Percentiles rank a stretch among this genome's conserved stretches.
These are phyloP conservation scores for Drosophila ironensis DNA, from an alignment of 1,140 invertebrate species.

Conservation along the genomic window DNA sequence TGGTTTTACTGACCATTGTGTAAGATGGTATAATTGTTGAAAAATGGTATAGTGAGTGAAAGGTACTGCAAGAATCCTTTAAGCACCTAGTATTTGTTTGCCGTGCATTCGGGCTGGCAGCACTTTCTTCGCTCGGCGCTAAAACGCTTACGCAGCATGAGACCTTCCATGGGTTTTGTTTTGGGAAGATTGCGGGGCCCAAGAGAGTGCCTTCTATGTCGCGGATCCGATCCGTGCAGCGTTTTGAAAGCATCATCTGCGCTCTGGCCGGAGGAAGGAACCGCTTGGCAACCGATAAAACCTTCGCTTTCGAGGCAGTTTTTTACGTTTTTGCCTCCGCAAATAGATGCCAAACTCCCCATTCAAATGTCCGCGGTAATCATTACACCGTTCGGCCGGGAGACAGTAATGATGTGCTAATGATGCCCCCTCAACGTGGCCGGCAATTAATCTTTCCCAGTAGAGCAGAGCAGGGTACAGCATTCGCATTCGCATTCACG, in stretches of 20 bases:
- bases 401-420: slow-evolving; percentile 73
- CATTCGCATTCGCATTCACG: slow-evolving; percentile 20
- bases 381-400: slow-evolving; percentile 31
- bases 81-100: not conserved
- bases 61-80: too few relatives aligned
- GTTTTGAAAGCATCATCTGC: slow-evolving; percentile 26
- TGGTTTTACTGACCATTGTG: too few relatives aligned
- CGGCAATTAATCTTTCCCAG: slow-evolving; percentile 67
- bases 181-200: slow-evolving; percentile 10
- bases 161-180: slow-evolving; percentile 46
- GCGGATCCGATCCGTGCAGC: slow-evolving; percentile 28
- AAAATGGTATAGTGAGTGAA: too few relatives aligned
- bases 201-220: slow-evolving; percentile 14
- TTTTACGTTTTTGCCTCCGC: not conserved
- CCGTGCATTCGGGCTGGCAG: slow-evolving; percentile 22
- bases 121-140: slow-evolving; percentile 57
- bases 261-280: slow-evolving; percentile 13
- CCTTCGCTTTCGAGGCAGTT: slow-evolving; percentile 26
- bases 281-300: slow-evolving; percentile 2
- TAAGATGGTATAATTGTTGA: too few relatives aligned
- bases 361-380: slow-evolving; percentile 40
- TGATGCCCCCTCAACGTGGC: slow-evolving; percentile 42
- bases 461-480: slow-evolving; percentile 30
- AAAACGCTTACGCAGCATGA: slow-evolving; percentile 76
- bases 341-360: slow-evolving; percentile 23